phyloP scores from a whole-genome alignment of 2,797 vertebrate species.

The Poeciliopsis presidionis region DNA sequence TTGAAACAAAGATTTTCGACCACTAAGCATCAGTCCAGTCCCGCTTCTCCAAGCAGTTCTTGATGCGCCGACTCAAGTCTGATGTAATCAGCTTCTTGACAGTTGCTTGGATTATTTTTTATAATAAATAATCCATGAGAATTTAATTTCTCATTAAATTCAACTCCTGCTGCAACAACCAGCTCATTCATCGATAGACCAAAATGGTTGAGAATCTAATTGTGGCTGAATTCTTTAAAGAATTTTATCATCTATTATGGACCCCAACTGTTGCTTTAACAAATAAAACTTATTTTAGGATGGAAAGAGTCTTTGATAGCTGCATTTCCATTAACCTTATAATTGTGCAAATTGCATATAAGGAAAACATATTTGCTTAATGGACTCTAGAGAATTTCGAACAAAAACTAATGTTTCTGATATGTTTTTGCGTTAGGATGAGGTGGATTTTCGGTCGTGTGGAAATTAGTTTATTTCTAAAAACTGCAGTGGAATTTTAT shows the following conservation, averaged over 20 bases:
- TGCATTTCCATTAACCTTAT: no score
- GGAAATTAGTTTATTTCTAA: no score
- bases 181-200: background rate
- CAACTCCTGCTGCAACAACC: background rate
- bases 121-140: no score
- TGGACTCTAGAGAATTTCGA: no score
- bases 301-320: slow-evolving; percentile 69
- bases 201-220: background rate
- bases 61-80: background rate
- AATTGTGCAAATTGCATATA: no score
- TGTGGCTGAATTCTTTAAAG: background rate
- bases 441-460: no score
- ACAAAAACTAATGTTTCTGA: no score
- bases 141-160: no score
- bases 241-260: slow-evolving; percentile 64
- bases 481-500: no score
- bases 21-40: background rate
- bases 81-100: background rate
- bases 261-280: slow-evolving; percentile 82
- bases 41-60: background rate
- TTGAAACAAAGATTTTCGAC: background rate
- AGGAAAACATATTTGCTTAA: no score
- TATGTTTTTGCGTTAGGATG: no score
- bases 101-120: background rate
- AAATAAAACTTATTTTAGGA: slow-evolving; percentile 66